Percentiles rank a stretch among this genome's conserved stretches.
Conservation (phyloP, 2,113 vertebrate species). For the Eubucco bourcierii region DNA sequence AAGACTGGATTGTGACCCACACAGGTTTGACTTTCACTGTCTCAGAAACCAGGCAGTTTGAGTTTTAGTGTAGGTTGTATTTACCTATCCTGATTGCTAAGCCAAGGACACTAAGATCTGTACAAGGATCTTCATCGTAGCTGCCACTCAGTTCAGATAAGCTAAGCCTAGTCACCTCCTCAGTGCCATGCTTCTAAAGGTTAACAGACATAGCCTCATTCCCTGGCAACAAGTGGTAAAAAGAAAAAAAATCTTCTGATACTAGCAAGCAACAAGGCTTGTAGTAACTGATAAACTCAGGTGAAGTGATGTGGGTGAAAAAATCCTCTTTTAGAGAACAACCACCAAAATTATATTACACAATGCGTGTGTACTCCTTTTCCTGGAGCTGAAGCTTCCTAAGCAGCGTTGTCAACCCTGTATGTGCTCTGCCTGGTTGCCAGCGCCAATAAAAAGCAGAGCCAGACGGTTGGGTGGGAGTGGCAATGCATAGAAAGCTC, state of each 20-base stretch:
- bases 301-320: background rate
- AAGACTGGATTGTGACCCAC: fast-evolving
- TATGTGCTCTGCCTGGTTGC: background rate
- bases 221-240: background rate
- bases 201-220: background rate
- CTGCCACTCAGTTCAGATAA: background rate
- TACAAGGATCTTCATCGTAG: background rate
- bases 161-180: background rate
- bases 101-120: background rate
- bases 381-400: background rate
- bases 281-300: background rate
- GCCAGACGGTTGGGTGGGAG: background rate
- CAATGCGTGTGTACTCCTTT: background rate
- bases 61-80: fast-evolving
- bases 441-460: background rate
- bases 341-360: background rate
- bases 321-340: background rate
- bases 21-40: background rate
- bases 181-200: background rate
- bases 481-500: fast-evolving
- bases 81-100: background rate
- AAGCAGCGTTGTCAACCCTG: background rate
- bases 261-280: background rate
- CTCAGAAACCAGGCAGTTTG: background rate
- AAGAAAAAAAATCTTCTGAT: background rate